Base-by-base conservation (phyloP, 2,113 vertebrate species). In the Zingel zingel region DNA sequence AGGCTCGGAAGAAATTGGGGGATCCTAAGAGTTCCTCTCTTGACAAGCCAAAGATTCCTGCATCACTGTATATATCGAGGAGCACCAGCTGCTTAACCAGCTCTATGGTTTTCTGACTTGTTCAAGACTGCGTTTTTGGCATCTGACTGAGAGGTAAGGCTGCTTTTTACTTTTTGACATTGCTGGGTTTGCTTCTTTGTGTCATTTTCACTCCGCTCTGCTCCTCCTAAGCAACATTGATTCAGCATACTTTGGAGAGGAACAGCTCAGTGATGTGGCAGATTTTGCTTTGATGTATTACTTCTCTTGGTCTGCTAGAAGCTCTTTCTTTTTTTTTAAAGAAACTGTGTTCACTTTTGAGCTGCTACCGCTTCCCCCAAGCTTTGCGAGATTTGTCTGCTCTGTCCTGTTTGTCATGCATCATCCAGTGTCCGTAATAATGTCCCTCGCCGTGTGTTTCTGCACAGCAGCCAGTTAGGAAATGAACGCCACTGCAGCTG, bases 71-170 rank as follows among this genome's bases (percentile, higher is more conserved):
- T 68, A 33, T 54, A 9, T 30, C 3, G 36, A 72, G 78, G 81
- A 72, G 62, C 80, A 39, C 11, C 79, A 54, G 70, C 88, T 74
- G 77, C 77, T 78, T 25, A 12, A 73, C 62, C 70, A 73, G 86
- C 89, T 84, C 58, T 36, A 71, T 88, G 86, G 72, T 91, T 86
- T 76, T 86, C 83, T 77, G 82, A 89, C 82, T 89, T 83, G 43
- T 64, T 70, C 84, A 27, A 62, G 66, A 15, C 81, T 81, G 74
- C 2, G 30, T 78, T 85, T 80, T 84, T 71, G 83, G 69, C 74
- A 45, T 88, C 91, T 81, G 86, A 86, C 85, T 51, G 14, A 86
- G 79, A 94, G 93, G 93, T 94, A 89, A 89, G 93, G 53, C 64
- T 56, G 48, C 47, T 81, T 74, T 43, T 66, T 59, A 73, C 58